Evolutionary conservation across 1,140 invertebrate genomes (phyloP).

Genomic region (Oppia nitens): DNA sequence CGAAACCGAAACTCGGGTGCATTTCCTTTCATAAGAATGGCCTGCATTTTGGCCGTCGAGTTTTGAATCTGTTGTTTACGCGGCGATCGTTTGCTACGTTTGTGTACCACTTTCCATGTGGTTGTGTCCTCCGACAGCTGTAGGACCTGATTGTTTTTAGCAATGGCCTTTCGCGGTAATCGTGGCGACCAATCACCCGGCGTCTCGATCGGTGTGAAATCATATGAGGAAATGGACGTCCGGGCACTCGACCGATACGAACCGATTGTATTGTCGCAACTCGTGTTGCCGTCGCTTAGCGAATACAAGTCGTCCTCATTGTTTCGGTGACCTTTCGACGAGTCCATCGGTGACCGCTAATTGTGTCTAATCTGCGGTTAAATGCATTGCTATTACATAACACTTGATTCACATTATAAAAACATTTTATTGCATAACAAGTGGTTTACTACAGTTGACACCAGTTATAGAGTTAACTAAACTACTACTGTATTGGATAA

Average conservation of each 20-base stretch:
- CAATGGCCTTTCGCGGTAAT: background rate
- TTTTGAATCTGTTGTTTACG: background rate
- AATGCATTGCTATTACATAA: too few relatives aligned
- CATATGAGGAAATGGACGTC: background rate
- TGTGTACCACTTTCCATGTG: conserved; percentile 9
- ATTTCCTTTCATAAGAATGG: conserved; percentile 18
- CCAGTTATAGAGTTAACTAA: too few relatives aligned
- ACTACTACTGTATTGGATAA: too few relatives aligned
- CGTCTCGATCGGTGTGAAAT: background rate
- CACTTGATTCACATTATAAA: too few relatives aligned
- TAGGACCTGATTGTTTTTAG: background rate
- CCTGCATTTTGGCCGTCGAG: conserved; percentile 7
- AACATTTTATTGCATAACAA: too few relatives aligned
- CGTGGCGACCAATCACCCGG: background rate
- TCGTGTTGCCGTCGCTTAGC: background rate
- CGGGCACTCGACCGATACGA: background rate
- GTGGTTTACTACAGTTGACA: too few relatives aligned
- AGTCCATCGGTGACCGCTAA: too few relatives aligned
- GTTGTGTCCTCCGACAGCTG: conserved; percentile 7
- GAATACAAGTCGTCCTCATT: background rate
- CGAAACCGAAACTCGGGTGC: conserved; percentile 21
- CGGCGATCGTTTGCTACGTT: background rate
- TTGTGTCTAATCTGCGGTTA: too few relatives aligned
- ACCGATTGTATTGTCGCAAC: background rate
- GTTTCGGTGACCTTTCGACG: background rate